Base-by-base conservation (phyloP, 2,888 invertebrate species). In the Leptopilina syphax region DNA sequence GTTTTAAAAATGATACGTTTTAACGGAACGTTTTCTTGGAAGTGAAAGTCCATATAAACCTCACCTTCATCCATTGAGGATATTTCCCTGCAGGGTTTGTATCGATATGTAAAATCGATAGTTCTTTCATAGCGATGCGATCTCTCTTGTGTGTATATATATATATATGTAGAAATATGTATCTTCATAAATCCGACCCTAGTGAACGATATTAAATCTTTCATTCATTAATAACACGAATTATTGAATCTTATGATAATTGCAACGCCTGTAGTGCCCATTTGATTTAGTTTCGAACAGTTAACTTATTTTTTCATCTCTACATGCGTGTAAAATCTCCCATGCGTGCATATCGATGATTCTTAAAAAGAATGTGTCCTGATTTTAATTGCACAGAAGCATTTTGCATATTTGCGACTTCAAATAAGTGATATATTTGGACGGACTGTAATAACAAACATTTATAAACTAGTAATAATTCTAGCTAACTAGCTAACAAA, bases 231-330 rank as follows among this genome's bases (percentile, higher is more conserved):
- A 73, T 73, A 73, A 73, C 57, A 73, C 57, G 73, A 73, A 73
- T 73, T 73, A 73, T 73, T 73, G 73, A 73, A 73, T 73, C 73
- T 73, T 73, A 73, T 73, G 73, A 50, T 73, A 73, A 73, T 73
- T 73, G 34, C 34, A 54, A 57, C 54, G 54, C 50, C 54, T 57
- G 54, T 73, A 73, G 24, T 70, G 47, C 70, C 47, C 50, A 50
- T 50, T 70, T 70, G 50, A 54, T 54, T 73, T 73, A 73, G 27
- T 24, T 34, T 54, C 34, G 8, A 44, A 57, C 70, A 27, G 34
- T 60, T 7, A 65, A 65, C 34, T 65, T 65, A 65, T 65, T 34
- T 41, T 63, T 27, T 27, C 13, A 2, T 27, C 65, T 12, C 24
- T 34, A 34, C 34, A 34, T 34, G 4, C 4, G 34, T 34, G 34